These are phyloP conservation scores for Melipona quadrifasciata DNA, from an alignment of 1,140 invertebrate species.

Conservation along the genomic window DNA sequence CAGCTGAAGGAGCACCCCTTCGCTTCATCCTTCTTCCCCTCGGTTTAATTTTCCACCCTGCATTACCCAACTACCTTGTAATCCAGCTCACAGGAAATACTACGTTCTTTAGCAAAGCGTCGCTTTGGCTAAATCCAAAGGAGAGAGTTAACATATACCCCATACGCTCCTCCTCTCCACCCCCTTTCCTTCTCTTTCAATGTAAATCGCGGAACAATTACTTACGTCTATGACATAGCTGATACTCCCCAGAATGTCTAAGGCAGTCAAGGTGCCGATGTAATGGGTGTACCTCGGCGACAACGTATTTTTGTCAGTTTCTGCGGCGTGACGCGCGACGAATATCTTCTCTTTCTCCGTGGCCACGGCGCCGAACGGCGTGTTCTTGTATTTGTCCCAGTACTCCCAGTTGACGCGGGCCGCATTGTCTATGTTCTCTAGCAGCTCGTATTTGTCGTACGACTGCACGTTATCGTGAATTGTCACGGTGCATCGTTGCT, in stretches of 20 bases:
- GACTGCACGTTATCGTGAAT: conserved; percentile 83
- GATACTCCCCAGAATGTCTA: conserved; percentile 85
- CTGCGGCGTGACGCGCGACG: conserved; percentile 80
- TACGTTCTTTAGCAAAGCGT: not conserved
- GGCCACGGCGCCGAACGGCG: conserved; percentile 85
- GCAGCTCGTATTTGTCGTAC: conserved; percentile 86
- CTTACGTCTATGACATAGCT: conserved; percentile 84
- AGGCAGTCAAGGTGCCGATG: conserved; percentile 85
- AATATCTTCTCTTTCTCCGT: conserved; percentile 80
- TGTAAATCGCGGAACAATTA: conserved; percentile 30
- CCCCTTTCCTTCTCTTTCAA: not conserved
- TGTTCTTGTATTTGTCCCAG: conserved; percentile 86
- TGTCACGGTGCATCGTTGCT: conserved; percentile 85
- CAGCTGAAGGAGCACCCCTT: conserved; percentile 10
- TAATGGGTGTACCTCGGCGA: conserved; percentile 82
- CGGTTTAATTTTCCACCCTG: not conserved
- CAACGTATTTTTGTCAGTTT: conserved; percentile 70
- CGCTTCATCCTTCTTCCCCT: conserved; percentile 1
- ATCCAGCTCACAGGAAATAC: not conserved
- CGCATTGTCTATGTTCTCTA: conserved; percentile 90
- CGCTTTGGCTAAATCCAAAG: not conserved
- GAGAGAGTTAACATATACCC: not conserved
- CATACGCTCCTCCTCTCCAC: not conserved
- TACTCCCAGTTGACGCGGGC: conserved; percentile 87
- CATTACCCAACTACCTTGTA: not conserved